Evolutionary conservation across 2,888 invertebrate species (phyloP).

Genomic region (Synergus umbraculus): DNA sequence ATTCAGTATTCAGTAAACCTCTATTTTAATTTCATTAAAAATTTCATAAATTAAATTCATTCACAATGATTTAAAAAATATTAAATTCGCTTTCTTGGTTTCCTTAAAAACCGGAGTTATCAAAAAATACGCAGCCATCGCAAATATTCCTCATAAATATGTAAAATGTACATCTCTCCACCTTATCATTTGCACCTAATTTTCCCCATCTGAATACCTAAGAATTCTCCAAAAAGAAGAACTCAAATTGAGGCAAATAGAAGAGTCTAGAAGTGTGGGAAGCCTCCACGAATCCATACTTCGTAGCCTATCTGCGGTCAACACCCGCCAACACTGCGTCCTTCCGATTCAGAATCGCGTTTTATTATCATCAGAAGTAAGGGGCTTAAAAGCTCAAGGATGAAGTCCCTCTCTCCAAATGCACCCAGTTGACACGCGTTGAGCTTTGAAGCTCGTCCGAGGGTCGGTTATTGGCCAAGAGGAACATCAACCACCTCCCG

Average conservation of each 20-base stretch:
- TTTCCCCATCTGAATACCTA: background rate
- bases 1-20: too few relatives aligned
- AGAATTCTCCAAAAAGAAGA: background rate
- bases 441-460: conserved; percentile 50
- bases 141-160: background rate
- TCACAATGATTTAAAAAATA: too few relatives aligned
- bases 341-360: conserved; percentile 20
- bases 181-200: conserved; percentile 1
- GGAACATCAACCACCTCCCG: conserved; percentile 56
- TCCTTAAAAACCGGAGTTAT: too few relatives aligned
- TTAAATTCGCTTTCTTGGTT: too few relatives aligned
- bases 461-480: conserved; percentile 52
- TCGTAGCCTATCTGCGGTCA: conserved; percentile 22
- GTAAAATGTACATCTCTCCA: background rate
- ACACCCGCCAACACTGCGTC: conserved; percentile 18
- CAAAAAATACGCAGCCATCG: background rate
- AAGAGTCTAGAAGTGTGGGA: background rate
- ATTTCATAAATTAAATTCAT: too few relatives aligned
- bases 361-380: conserved; percentile 16
- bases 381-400: conserved; percentile 64
- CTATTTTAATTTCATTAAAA: too few relatives aligned
- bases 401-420: conserved; percentile 71
- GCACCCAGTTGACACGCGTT: conserved; percentile 62
- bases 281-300: conserved; percentile 29
- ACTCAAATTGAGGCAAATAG: background rate